Evolutionary conservation across 1,140 invertebrate species (phyloP), one percentile per base, ranked within the genome.

Genomic region (Lepidurus apus): DNA sequence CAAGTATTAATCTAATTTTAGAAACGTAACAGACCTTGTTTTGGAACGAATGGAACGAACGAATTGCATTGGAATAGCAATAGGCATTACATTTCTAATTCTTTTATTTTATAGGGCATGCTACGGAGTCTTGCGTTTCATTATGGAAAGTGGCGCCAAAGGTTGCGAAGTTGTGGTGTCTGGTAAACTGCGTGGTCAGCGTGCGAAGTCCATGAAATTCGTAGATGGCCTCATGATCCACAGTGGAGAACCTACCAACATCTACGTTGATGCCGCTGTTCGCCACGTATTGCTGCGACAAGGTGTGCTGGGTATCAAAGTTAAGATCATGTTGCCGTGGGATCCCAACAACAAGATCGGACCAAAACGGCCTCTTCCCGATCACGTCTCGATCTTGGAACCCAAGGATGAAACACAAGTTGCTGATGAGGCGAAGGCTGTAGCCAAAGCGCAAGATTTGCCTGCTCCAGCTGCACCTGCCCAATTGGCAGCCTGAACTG

Each of bases 161-260:
- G 91, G 98, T 81, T 99, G 97, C 84, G 98, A 99, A 88, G 97
- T 99, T 11, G 96, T 99, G 7, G 98, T 99, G 0, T 98, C 95
- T 82, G 98, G 98, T 77, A 99, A 99, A 88, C 89, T 99, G 43
- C 88, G 98, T 85, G 98, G 98, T 82, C 98, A 99, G 88, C 90
- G 98, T 90, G 98, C 98, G 79, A 99, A 99, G 87, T 96, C 96
- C 21, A 99, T 99, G 98, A 99, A 99, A 86, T 99, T 99, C 86
- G 96, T 98, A 78, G 98, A 99, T 86, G 98, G 98, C 78, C 89
- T 99, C 34, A 99, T 99, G 98, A 99, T 99, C 84, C 98, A 99
- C 88, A 97, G 95, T 84, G 98, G 98, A 85, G 95, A 99, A 85
- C 98, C 98, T 42, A 95, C 94, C 83, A 97, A 97, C 85, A 96